Base-by-base conservation (phyloP, 2,797 vertebrate genomes). In the Harpagifer antarcticus region DNA sequence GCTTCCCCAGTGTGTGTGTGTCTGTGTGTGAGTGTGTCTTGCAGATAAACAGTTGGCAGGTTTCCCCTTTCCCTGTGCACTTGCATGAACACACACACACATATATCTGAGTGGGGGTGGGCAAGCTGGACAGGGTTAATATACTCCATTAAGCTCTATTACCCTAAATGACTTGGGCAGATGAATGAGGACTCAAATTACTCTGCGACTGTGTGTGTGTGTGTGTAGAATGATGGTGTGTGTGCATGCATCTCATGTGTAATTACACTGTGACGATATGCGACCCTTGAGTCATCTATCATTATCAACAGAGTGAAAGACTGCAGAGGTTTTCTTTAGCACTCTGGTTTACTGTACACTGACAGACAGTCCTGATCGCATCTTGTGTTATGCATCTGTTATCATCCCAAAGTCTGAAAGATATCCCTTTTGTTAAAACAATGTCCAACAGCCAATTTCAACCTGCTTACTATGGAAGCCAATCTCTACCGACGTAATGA, bases 121-220 rank as follows among this genome's bases (percentile, higher is more conserved):
- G 31, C 91, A 93, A 92, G 91, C 90, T 94, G 93, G 90, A 91
- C 75, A 73, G 91, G 92, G 94, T 94, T 95, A 93, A 93, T 95
- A 92, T 91, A 91, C 92, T 91, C 93, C 93, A 94, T 94, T 95
- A 94, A 92, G 92, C 90, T 94, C 94, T 94, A 94, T 94, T 95
- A 94, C 90, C 89, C 91, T 92, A 94, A 94, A 92, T 20, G 90
- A 91, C 89, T 92, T 44, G 87, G 87, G 89, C 83, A 91, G 90
- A 91, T 91, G 89, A 93, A 91, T 89, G 86, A 88, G 88, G 88
- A 88, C 83, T 92, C 91, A 77, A 71, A 90, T 92, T 87, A 90
- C 89, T 69, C 63, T 72, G 70, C 70, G 70, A 72, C 55, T 72
- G 67, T 77, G 66, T 76, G 66, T 70, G n/a, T n/a, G n/a, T n/a